Evolutionary conservation across 2,888 invertebrate species (phyloP).

Genomic region (Ischnus inquisitorius): DNA sequence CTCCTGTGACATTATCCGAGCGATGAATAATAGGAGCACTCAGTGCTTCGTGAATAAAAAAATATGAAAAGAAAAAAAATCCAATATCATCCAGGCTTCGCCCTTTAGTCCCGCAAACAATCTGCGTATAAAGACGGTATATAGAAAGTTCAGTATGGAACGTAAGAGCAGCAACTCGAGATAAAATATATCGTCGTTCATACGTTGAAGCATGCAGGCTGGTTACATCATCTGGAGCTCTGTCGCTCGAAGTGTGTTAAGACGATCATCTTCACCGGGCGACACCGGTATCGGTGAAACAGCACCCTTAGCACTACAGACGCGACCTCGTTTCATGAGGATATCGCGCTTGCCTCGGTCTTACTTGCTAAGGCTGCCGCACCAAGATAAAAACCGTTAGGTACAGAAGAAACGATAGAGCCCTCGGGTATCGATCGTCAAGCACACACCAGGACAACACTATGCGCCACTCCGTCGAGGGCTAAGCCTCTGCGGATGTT

Average conservation of each 20-base stretch:
- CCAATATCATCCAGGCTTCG: background rate
- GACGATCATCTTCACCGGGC: conserved; percentile 4
- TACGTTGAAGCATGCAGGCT: background rate
- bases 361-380: conserved; percentile 38
- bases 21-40: no score
- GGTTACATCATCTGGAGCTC: conserved; percentile 7
- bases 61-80: background rate
- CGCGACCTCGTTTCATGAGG: conserved; percentile 50
- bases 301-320: conserved; percentile 32
- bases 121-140: background rate
- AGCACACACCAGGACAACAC: conserved; percentile 17
- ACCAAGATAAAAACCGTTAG: conserved; percentile 63
- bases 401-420: conserved; percentile 55
- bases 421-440: conserved; percentile 61
- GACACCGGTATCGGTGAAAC: background rate
- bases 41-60: no score
- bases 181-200: background rate
- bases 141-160: background rate
- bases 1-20: no score
- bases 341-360: conserved; percentile 41
- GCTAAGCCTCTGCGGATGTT: conserved; percentile 50
- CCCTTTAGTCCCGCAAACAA: background rate
- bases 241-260: background rate
- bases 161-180: background rate
- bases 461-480: conserved; percentile 51